These are phyloP conservation scores for Calephelis virginiensis DNA, from an alignment of 1,140 invertebrate genomes.

Conservation along the genomic window DNA sequence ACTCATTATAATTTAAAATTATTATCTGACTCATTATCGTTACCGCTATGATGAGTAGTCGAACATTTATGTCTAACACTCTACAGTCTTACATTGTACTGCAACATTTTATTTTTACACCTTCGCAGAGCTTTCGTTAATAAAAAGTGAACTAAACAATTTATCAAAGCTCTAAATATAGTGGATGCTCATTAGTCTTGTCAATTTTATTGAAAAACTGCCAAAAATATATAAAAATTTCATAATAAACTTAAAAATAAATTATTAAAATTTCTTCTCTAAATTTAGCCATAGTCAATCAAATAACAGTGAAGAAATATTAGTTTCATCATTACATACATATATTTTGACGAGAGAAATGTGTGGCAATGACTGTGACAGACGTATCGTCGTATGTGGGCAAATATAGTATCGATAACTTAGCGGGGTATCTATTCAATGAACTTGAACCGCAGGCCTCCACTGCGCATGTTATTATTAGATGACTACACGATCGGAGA, in stretches of 20 bases:
- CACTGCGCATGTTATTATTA: conserved; percentile 59
- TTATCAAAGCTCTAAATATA: too few species aligned
- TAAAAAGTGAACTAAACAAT: too few species aligned
- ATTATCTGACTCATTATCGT: conserved; percentile 12
- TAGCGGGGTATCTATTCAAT: conserved; percentile 68
- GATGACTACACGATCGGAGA: conserved; percentile 15
- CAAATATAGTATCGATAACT: conserved; percentile 35
- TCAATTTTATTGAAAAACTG: too few species aligned
- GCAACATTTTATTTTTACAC: background rate
- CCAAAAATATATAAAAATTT: too few species aligned
- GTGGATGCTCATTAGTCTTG: too few species aligned
- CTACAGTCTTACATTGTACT: background rate
- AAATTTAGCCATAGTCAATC: too few species aligned
- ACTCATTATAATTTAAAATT: conserved; percentile 1
- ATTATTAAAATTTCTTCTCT: too few species aligned
- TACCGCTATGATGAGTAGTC: background rate
- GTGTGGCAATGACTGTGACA: background rate
- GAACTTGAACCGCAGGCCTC: conserved; percentile 68
- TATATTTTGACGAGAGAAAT: background rate
- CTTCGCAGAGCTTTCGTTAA: too few species aligned
- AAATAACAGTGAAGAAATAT: too few species aligned
- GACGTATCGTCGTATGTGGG: conserved; percentile 23
- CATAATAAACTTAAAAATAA: too few species aligned
- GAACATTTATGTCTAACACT: background rate
- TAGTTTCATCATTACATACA: too few species aligned